Conservation (phyloP, 2,113 vertebrate genomes). For the Typhlomys cinereus region DNA sequence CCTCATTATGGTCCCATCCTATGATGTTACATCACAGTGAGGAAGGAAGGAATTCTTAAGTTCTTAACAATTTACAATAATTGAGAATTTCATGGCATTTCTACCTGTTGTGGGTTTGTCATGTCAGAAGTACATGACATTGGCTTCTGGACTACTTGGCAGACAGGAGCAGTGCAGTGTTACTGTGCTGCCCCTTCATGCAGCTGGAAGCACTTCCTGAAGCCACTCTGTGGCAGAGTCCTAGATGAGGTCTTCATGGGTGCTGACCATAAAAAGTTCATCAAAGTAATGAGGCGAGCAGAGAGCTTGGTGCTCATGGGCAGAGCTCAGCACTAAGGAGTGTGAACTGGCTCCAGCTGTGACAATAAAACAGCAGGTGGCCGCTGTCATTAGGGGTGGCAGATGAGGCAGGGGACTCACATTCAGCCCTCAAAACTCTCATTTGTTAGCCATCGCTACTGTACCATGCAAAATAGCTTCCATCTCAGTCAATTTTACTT, state of each 20-base stretch:
- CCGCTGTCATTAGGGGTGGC: conserved; percentile 98
- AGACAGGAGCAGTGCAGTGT: conserved; percentile 78
- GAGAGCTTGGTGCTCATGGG: conserved; percentile 90
- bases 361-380: conserved; percentile 99
- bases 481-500: conserved; percentile 91
- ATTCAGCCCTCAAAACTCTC: conserved; percentile 91
- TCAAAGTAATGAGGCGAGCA: conserved; percentile 98
- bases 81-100: conserved; percentile 63
- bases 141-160: conserved; percentile 77
- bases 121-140: conserved; percentile 78
- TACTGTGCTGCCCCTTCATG: conserved; percentile 81
- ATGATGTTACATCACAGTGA: background rate
- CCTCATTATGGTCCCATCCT: conserved; percentile 40
- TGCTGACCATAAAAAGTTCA: conserved; percentile 99
- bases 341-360: conserved; percentile 97
- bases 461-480: conserved; percentile 94
- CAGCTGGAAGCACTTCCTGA: conserved; percentile 85
- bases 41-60: conserved; percentile 36
- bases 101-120: conserved; percentile 86
- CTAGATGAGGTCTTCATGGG: conserved; percentile 96
- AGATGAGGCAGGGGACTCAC: conserved; percentile 94
- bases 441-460: conserved; percentile 93
- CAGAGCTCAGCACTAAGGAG: conserved; percentile 94
- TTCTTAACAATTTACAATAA: no score
- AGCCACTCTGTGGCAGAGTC: conserved; percentile 86